These are phyloP conservation scores for Cetoscarus ocellatus DNA, from an alignment of 2,797 vertebrate species.

Conservation along the genomic window DNA sequence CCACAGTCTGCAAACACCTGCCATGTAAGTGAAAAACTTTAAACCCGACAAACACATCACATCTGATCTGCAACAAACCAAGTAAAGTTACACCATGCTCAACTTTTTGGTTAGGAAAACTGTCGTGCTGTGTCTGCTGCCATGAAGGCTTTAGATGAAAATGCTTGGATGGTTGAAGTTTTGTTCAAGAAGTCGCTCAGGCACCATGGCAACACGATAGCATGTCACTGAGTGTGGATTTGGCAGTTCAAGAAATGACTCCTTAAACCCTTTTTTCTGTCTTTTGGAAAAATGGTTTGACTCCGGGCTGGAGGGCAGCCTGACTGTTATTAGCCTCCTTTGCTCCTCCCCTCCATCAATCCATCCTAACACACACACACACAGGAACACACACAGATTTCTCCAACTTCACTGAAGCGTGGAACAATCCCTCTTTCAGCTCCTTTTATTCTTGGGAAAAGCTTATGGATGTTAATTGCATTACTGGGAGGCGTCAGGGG, in stretches of 20 bases:
- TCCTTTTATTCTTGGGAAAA: conserved; percentile 75
- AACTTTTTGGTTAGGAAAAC: conserved; percentile 29
- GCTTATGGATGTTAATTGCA: conserved; percentile 84
- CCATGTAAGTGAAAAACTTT: not conserved
- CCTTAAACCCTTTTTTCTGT: conserved; percentile 38
- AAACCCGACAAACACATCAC: conserved; percentile 17
- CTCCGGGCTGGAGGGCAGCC: conserved; percentile 35
- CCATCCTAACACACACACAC: conserved; percentile 39
- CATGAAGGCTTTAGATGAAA: conserved; percentile 5
- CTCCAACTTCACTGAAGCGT: conserved; percentile 65
- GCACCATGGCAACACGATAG: conserved; percentile 53
- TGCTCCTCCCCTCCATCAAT: conserved; percentile 67
- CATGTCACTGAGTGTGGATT: conserved; percentile 31
- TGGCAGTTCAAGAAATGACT: conserved; percentile 36
- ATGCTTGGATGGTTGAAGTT: conserved; percentile 36
- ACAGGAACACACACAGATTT: conserved; percentile 42
- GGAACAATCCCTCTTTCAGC: conserved; percentile 76
- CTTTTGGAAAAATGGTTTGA: conserved; percentile 37
- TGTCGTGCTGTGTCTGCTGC: not conserved
- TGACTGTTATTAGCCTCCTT: conserved; percentile 54
- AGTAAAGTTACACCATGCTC: conserved; percentile 7
- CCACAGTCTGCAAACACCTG: not conserved
- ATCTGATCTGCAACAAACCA: conserved; percentile 9
- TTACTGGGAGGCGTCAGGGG: conserved; percentile 70
- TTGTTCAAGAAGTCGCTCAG: conserved; percentile 36